Evolutionary conservation across 2,888 invertebrate species (phyloP), one percentile per base, ranked within the genome.

Genomic region (Ramazzottius varieornatus): DNA sequence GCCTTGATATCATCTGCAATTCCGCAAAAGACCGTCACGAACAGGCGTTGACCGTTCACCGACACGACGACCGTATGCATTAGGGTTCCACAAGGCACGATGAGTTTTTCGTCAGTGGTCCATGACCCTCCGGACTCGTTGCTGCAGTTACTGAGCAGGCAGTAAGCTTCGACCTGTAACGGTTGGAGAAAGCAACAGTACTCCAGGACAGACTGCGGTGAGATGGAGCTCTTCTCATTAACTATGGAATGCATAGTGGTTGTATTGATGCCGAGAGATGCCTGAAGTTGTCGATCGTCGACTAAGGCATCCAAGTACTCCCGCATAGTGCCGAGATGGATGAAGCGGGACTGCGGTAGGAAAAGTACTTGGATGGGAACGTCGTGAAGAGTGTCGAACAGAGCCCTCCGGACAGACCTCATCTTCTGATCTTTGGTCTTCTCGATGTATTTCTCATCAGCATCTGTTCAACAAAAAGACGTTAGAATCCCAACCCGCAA

Each of bases 291-390:
- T 24, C 64, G 64, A 65, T 66, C 65, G 29, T 33, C 32, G 46
- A 67, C 68, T 13, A 71, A 67, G 65, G 70, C 69, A 1, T 68
- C 67, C 13, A 72, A 24, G 64, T 73, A 73, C 66, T 73, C 73
- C 33, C 64, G 46, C 68, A 75, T 75, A 1, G 78, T 78, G 4
- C 79, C 79, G 34, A 78, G 72, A 68, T 79, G 79, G 66, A 76
- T 74, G 68, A 78, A 79, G 67, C 71, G 72, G 0, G 78, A 78
- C 2, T 71, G 68, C 65, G 75, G 73, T 66, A 78, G 71, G 1
- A 73, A 70, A 1, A 78, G 65, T 2, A 77, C 69, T 66, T 72
- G 71, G 29, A 77, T 68, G 8, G 72, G 69, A 4, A 71, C 70
- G 1, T 70, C 71, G 34, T 72, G 68, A 24, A 78, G 68, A 29